Evolutionary conservation across 2,888 invertebrate species (phyloP).

Genomic region (Biston stratarius): DNA sequence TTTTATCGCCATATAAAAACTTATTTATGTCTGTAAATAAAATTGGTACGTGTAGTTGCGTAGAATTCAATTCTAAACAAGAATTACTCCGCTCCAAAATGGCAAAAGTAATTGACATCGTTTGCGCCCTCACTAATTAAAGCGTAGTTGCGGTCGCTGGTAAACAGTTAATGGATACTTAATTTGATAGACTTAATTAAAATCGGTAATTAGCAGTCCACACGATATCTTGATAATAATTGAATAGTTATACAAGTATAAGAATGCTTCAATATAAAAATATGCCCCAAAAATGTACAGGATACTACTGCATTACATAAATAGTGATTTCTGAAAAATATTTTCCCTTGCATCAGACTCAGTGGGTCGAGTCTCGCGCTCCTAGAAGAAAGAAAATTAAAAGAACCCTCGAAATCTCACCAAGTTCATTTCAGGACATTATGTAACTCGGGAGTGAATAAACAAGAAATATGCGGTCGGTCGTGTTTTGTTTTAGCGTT

Average conservation of each 20-base stretch:
- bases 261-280: too few relatives aligned
- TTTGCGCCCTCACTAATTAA: constrained; percentile 50
- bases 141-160: constrained; percentile 41
- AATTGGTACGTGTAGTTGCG: constrained; percentile 3
- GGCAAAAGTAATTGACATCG: constrained; percentile 51
- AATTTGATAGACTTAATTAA: constrained; percentile 16
- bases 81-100: constrained; percentile 31
- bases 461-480: constrained; percentile 73
- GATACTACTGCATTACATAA: too few relatives aligned
- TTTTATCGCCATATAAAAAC: background rate
- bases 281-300: too few relatives aligned
- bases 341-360: background rate
- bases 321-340: background rate
- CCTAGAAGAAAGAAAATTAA: constrained; percentile 55
- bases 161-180: constrained; percentile 49
- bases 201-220: constrained; percentile 3
- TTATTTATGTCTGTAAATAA: background rate
- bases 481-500: constrained; percentile 75
- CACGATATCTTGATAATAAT: background rate
- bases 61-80: constrained; percentile 16
- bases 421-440: constrained; percentile 63
- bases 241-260: background rate
- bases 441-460: constrained; percentile 68
- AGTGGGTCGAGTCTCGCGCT: constrained; percentile 42
- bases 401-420: constrained; percentile 63